A percentile compares a stretch with the other conserved stretches of the same genome.
Conservation (phyloP, 2,113 vertebrate genomes). For the Hassar affinis region DNA sequence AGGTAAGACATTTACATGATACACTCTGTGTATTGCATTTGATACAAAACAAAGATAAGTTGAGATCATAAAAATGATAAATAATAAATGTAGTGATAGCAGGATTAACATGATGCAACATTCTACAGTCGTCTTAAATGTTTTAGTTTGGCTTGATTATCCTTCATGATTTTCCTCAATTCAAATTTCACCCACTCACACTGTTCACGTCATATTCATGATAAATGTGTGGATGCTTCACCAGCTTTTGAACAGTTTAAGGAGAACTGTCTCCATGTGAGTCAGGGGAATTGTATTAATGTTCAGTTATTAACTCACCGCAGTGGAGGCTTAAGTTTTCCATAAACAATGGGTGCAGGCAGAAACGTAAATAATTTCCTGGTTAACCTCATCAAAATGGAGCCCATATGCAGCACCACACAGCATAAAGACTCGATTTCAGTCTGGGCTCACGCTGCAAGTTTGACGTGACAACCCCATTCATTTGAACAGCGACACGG, state of each 20-base stretch:
- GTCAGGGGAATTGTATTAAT: slow-evolving; percentile 17
- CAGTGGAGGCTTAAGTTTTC: slow-evolving; percentile 30
- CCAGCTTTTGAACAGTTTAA: not conserved
- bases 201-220: not conserved
- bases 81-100: not conserved
- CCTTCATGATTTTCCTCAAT: not conserved
- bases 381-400: slow-evolving; percentile 54
- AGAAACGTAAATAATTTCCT: slow-evolving; percentile 47
- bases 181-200: slow-evolving; percentile 1
- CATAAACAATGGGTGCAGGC: slow-evolving; percentile 47
- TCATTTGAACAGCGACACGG: slow-evolving; percentile 11
- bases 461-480: slow-evolving; percentile 44
- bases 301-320: slow-evolving; percentile 42
- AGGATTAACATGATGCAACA: not conserved
- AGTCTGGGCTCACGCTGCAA: not conserved
- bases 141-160: not conserved
- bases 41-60: not conserved
- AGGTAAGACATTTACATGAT: not conserved
- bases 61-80: not conserved
- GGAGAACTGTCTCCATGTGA: not conserved
- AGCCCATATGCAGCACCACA: slow-evolving; percentile 48
- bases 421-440: not conserved
- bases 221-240: not conserved
- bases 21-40: not conserved
- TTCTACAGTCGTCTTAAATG: not conserved